Evolutionary conservation across 2,888 invertebrate genomes (phyloP).

Genomic region (Prosapia bicincta): DNA sequence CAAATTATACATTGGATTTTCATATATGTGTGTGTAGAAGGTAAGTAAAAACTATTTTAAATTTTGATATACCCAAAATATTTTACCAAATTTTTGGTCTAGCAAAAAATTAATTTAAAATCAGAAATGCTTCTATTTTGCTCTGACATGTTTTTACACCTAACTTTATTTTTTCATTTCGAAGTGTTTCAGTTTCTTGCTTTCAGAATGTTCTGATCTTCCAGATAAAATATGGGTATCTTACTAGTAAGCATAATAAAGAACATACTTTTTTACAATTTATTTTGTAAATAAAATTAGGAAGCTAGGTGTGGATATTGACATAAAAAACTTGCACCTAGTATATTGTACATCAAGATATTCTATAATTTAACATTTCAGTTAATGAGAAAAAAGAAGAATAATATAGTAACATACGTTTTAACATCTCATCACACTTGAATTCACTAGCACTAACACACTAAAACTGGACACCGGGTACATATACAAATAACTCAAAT

Average conservation of each 20-base stretch:
- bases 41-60: too few relatives aligned
- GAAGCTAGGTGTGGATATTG: not conserved
- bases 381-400: constrained; percentile 21
- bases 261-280: not conserved
- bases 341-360: constrained; percentile 20
- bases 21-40: too few relatives aligned
- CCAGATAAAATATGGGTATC: not conserved
- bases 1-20: too few relatives aligned
- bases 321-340: not conserved
- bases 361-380: constrained; percentile 24
- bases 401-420: constrained; percentile 24
- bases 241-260: not conserved
- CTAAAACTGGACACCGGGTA: constrained; percentile 19
- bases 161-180: too few relatives aligned
- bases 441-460: constrained; percentile 6
- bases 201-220: not conserved
- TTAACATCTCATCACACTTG: constrained; percentile 22
- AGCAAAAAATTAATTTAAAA: too few relatives aligned
- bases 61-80: too few relatives aligned
- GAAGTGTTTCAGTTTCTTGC: not conserved
- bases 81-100: too few relatives aligned
- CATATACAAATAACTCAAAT: constrained; percentile 21
- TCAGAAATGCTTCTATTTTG: too few relatives aligned
- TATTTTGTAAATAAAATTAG: not conserved
- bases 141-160: too few relatives aligned